Base-by-base conservation (phyloP, 2,888 invertebrate species). In the Lysandra bellargus region DNA sequence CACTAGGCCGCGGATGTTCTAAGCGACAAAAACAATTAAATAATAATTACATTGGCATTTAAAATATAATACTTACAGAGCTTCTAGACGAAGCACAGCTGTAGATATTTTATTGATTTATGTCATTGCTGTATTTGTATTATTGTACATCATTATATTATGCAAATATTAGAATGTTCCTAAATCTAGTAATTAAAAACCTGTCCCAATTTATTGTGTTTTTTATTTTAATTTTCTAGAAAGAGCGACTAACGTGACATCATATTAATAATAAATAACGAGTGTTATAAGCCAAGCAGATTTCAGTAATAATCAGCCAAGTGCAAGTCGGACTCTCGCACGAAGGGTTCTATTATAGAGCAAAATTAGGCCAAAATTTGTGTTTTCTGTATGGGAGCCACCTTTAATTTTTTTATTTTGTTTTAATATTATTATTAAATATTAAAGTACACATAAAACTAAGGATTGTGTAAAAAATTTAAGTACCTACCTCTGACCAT, bases 131-230 rank as follows among this genome's bases (percentile, higher is more conserved):
- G 60, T n/a, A 7, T 60, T 61, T 61, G 61, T 23, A 61, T 49
- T 49, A 49, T 49, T 49, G 49, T 49, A 49, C 14, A 57, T 57
- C 1, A 64, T 7, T 30, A 64, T 64, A 61, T 61, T 61, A 64
- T 30, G 64, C 64, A 30, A 23, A 30, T 12, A 30, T 23, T 23
- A 2, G 30, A 12, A 30, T 30, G 9, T 64, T 23, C 64, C 64
- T 64, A 64, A 57, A 57, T 57, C 17, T 64, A 64, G 64, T 64
- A 64, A 64, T 64, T 64, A 64, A 64, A 30, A 64, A 30, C 64
- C 30, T 23, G 64, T 49, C 49, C 0, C 9, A 64, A 30, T 4
- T 57, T 4, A 57, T 57, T 57, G 4, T 14, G 4, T 57, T 57
- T 57, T 57, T 4, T 17, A 57, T 4, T 57, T 57, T 2, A 57